A percentile compares a stretch with the other conserved stretches of the same genome.
phyloP scores from a whole-genome alignment of 2,888 invertebrate species.

The Microchrysa polita region DNA sequence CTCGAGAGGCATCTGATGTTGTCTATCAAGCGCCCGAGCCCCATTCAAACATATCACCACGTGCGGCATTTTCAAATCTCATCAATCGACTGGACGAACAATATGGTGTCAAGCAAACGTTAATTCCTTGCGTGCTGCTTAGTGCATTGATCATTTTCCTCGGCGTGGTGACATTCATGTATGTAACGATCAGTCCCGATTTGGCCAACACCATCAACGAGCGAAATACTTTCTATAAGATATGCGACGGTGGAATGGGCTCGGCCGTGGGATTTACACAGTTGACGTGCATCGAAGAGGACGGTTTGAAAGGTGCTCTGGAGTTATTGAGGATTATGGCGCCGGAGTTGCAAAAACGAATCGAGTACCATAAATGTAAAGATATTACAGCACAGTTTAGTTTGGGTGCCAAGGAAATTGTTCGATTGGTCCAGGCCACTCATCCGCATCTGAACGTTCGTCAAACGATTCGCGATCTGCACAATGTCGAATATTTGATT shows the following conservation, averaged over 20 bases:
- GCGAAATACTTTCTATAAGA: constrained; percentile 67
- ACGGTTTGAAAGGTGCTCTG: constrained; percentile 71
- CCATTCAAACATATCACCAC: constrained; percentile 53
- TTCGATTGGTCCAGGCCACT: constrained; percentile 67
- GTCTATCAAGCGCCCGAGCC: constrained; percentile 51
- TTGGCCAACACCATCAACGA: constrained; percentile 58
- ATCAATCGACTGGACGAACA: constrained; percentile 54
- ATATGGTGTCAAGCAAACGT: constrained; percentile 57
- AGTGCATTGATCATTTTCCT: constrained; percentile 73
- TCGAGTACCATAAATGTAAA: constrained; percentile 60
- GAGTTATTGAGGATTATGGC: constrained; percentile 72
- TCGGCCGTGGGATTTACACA: constrained; percentile 68
- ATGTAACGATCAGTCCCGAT: constrained; percentile 69
- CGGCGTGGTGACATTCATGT: constrained; percentile 72
- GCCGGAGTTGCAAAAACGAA: constrained; percentile 70
- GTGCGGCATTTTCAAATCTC: constrained; percentile 53
- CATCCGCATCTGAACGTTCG: constrained; percentile 64
- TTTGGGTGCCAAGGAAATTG: constrained; percentile 72
- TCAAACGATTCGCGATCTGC: constrained; percentile 67
- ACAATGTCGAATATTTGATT: constrained; percentile 75
- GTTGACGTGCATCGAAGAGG: constrained; percentile 73
- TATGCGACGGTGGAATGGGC: constrained; percentile 66
- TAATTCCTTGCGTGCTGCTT: constrained; percentile 73
- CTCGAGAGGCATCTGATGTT: constrained; percentile 46
- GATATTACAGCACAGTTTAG: constrained; percentile 66